phyloP scores from a whole-genome alignment of 1,140 invertebrate species.

The Nasonia vitripennis region DNA sequence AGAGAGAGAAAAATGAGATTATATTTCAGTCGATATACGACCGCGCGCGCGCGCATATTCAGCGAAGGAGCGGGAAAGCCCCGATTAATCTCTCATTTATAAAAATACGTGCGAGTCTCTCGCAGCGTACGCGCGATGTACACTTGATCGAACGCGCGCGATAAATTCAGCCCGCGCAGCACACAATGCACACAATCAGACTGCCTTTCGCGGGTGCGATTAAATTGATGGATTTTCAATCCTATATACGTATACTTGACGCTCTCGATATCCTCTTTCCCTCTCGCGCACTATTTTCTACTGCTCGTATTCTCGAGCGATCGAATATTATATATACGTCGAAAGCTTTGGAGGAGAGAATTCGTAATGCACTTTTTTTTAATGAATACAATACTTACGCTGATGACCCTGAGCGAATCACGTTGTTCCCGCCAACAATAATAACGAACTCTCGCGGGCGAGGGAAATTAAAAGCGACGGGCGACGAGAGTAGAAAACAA shows the following conservation, averaged over 20 bases:
- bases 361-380: too few species aligned
- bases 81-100: slow-evolving; percentile 41
- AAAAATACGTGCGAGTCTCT: background rate
- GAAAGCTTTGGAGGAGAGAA: too few species aligned
- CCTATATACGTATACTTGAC: background rate
- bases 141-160: background rate
- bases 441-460: too few species aligned
- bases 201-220: background rate
- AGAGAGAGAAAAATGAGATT: background rate
- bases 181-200: slow-evolving; percentile 3
- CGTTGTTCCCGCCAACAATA: too few species aligned
- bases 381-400: too few species aligned
- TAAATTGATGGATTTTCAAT: slow-evolving; percentile 49
- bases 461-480: background rate
- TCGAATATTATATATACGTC: too few species aligned
- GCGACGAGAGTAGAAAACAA: background rate
- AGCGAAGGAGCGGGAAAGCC: background rate
- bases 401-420: too few species aligned
- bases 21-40: background rate
- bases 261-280: background rate
- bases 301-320: too few species aligned
- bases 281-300: too few species aligned
- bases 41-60: too few species aligned
- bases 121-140: background rate
- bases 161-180: slow-evolving; percentile 30